Conservation (phyloP, 2,888 invertebrate species). For the Lordiphosa fenestrarum region DNA sequence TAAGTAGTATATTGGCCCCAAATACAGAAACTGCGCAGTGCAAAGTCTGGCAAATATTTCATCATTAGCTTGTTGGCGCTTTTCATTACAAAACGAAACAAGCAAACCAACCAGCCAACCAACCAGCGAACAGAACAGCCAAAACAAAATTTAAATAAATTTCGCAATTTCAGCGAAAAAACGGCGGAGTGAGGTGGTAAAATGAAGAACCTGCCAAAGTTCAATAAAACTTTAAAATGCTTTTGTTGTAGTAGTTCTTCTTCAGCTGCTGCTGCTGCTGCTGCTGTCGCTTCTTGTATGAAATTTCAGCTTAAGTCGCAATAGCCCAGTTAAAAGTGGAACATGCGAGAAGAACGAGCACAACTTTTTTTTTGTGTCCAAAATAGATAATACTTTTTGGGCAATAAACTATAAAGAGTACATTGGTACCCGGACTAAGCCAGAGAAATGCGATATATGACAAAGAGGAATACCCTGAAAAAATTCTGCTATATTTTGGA, state of each 20-base stretch:
- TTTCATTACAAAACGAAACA: constrained; percentile 55
- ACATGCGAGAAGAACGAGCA: constrained; percentile 44
- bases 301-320: constrained; percentile 62
- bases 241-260: constrained; percentile 24
- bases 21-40: constrained; percentile 60
- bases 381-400: constrained; percentile 26
- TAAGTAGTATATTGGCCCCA: constrained; percentile 47
- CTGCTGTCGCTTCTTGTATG: constrained; percentile 20
- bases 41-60: constrained; percentile 63
- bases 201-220: constrained; percentile 52
- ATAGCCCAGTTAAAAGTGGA: constrained; percentile 72
- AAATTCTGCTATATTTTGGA: too few relatives aligned
- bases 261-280: constrained; percentile 1
- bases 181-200: constrained; percentile 6
- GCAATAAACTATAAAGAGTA: constrained; percentile 8
- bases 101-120: constrained; percentile 2
- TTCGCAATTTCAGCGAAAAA: constrained; percentile 59
- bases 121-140: constrained; percentile 11
- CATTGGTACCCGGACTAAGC: background rate
- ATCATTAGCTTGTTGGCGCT: constrained; percentile 66
- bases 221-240: constrained; percentile 65
- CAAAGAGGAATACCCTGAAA: constrained; percentile 1
- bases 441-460: background rate
- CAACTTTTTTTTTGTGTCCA: constrained; percentile 15
- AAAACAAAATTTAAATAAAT: constrained; percentile 66